Percentiles rank a stretch among this genome's conserved stretches.
phyloP scores from a whole-genome alignment of 1,140 invertebrate genomes.

The Orchestia grillus region DNA sequence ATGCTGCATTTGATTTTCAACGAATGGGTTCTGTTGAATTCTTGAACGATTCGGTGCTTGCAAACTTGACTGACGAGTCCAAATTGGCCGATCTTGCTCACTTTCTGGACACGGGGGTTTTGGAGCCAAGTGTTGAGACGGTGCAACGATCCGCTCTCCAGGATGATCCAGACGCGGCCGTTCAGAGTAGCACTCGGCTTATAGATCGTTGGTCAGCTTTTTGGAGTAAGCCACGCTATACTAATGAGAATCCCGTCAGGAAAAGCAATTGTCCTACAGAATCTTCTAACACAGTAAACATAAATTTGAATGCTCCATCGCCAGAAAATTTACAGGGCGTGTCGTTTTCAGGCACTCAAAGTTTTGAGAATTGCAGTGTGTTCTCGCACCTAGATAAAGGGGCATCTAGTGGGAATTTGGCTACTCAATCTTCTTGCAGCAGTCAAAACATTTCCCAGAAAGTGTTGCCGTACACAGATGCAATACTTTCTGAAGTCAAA shows the following conservation, averaged over 20 bases:
- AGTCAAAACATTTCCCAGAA: neutral
- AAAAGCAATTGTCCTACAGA: neutral
- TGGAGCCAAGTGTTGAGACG: neutral
- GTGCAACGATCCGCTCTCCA: neutral
- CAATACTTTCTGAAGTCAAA: neutral
- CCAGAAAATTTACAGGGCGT: neutral
- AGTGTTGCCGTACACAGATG: neutral
- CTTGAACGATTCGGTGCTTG: neutral
- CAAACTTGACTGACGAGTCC: neutral
- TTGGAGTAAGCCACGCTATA: neutral
- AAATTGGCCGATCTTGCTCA: neutral
- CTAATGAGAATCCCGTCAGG: neutral
- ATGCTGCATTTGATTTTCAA: neutral
- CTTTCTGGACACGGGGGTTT: neutral
- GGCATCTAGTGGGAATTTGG: neutral
- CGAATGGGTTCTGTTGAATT: conserved; percentile 9
- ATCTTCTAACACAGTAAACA: neutral
- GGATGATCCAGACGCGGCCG: neutral
- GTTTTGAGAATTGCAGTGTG: neutral
- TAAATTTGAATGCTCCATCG: neutral
- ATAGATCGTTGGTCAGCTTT: neutral
- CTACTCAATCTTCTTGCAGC: neutral
- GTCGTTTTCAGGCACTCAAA: neutral
- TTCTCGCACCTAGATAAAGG: neutral
- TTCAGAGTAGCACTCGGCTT: neutral